phyloP scores from a whole-genome alignment of 2,113 vertebrate species.

The Anser cygnoides region DNA sequence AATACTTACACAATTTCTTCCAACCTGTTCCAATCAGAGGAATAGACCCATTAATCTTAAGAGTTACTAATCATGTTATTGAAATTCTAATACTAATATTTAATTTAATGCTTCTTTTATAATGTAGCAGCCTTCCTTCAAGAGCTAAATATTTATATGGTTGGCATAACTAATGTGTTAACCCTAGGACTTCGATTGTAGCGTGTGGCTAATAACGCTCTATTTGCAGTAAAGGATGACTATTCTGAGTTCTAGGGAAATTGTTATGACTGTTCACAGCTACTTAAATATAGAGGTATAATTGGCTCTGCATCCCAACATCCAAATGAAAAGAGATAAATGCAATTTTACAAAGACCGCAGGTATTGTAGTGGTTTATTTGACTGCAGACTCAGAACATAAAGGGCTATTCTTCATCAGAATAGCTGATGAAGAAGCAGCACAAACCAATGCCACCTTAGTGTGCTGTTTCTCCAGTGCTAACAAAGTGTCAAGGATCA shows the following conservation, averaged over 20 bases:
- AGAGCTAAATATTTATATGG: neutral
- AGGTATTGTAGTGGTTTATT: neutral
- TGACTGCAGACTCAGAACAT: neutral
- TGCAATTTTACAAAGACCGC: neutral
- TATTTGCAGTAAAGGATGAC: neutral
- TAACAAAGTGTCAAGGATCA: neutral
- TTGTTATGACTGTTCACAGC: neutral
- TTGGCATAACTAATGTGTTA: neutral
- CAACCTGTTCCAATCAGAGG: neutral
- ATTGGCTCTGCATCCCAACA: neutral
- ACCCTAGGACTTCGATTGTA: neutral
- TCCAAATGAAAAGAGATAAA: neutral
- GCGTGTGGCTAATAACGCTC: neutral
- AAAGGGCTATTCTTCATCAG: neutral
- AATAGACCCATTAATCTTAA: neutral
- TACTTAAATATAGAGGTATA: neutral
- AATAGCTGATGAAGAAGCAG: neutral
- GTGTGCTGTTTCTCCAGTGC: neutral
- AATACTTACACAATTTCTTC: neutral
- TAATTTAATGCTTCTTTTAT: conserved; percentile 11
- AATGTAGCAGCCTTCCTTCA: neutral
- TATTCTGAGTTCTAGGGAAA: conserved; percentile 5
- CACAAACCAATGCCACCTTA: neutral
- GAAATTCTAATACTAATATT: conserved; percentile 32
- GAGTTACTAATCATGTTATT: neutral